Evolutionary conservation across 2,888 invertebrate genomes (phyloP).

Genomic region (Tiphia femorata): DNA sequence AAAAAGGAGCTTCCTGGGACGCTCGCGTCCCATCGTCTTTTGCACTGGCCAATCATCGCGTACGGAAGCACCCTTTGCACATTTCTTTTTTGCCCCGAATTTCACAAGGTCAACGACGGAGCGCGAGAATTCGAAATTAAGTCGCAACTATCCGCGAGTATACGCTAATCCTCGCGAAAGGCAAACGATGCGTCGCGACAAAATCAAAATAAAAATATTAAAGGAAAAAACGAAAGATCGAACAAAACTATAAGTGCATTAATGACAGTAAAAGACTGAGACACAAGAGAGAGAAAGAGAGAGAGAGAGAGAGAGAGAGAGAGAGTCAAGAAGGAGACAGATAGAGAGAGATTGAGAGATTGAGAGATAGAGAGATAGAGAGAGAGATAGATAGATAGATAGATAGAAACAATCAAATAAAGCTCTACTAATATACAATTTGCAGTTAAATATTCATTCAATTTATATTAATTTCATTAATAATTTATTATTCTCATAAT

Average conservation of each 20-base stretch:
- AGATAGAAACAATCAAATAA: constrained; percentile 60
- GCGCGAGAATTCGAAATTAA: constrained; percentile 34
- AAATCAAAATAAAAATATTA: constrained; percentile 11
- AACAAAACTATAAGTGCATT: constrained; percentile 8
- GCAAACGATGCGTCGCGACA: no score
- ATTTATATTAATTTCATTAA: constrained; percentile 69
- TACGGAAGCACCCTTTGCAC: constrained; percentile 37
- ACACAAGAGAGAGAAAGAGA: background rate
- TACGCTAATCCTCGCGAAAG: no score
- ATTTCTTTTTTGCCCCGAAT: constrained; percentile 12
- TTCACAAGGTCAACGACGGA: constrained; percentile 29
- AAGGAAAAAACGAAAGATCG: background rate
- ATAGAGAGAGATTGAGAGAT: background rate
- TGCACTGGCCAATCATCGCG: constrained; percentile 36
- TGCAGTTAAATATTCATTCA: constrained; percentile 68
- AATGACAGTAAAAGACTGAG: background rate
- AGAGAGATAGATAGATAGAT: constrained; percentile 17
- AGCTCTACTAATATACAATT: constrained; percentile 66
- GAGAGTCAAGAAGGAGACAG: background rate
- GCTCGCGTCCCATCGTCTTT: constrained; percentile 20
- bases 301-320: background rate
- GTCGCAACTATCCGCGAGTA: no score
- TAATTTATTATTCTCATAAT: constrained; percentile 69
- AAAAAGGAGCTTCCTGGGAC: constrained; percentile 31
- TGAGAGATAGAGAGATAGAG: background rate